These are phyloP conservation scores for Myripristis murdjan DNA, from an alignment of 2,797 vertebrate species.

Conservation along the genomic window DNA sequence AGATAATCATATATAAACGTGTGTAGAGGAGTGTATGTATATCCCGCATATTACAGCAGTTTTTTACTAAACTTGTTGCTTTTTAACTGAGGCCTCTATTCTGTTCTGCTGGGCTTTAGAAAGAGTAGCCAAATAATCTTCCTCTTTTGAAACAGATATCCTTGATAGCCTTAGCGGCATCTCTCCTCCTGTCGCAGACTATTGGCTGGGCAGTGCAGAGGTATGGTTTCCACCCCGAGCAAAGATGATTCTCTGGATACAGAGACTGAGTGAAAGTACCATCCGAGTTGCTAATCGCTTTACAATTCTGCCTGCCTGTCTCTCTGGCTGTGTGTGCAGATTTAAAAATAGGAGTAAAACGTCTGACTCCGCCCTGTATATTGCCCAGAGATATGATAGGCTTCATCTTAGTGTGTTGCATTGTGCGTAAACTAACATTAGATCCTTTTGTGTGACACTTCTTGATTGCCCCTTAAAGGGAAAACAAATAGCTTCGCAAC, in stretches of 20 bases:
- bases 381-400: conserved; percentile 58
- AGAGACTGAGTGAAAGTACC: conserved; percentile 76
- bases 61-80: conserved; percentile 3
- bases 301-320: conserved; percentile 61
- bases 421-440: conserved; percentile 48
- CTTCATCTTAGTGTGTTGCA: conserved; percentile 48
- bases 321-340: conserved; percentile 44
- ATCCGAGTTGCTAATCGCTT: conserved; percentile 81
- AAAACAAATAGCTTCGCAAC: too few species aligned
- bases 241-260: conserved; percentile 73
- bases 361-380: conserved; percentile 70
- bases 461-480: too few species aligned
- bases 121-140: conserved; percentile 8
- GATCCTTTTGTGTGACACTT: conserved; percentile 1
- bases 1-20: too few species aligned
- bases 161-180: conserved; percentile 37
- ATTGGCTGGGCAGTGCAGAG: conserved; percentile 54
- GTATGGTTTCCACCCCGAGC: conserved; percentile 67
- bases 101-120: background rate
- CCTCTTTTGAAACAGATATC: conserved; percentile 36
- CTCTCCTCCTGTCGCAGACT: conserved; percentile 46
- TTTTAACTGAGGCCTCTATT: background rate
- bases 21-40: background rate
- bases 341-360: conserved; percentile 81
- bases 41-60: background rate